phyloP scores from a whole-genome alignment of 1,140 invertebrate genomes.

The Bacillus rossius region DNA sequence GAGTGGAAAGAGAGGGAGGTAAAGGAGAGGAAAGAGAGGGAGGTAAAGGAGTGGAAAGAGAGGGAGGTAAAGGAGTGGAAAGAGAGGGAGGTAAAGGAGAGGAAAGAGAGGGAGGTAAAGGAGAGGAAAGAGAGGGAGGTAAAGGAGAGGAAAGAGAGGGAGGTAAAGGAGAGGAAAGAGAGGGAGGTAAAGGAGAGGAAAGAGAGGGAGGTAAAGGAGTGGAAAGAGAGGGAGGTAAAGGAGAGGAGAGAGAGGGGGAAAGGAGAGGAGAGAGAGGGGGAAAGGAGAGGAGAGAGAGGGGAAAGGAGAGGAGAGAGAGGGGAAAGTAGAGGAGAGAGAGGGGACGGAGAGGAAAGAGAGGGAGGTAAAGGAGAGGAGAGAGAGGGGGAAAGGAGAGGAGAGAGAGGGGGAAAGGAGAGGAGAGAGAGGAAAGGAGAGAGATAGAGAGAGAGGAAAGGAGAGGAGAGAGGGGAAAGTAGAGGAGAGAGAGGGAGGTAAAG shows the following conservation, averaged over 20 bases:
- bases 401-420: neutral
- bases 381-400: neutral
- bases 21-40: neutral
- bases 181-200: no score
- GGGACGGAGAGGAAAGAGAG: neutral
- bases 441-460: neutral
- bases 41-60: neutral
- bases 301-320: neutral
- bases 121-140: no score
- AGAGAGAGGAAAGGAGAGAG: neutral
- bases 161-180: no score
- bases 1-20: no score
- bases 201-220: no score
- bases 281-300: neutral
- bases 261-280: neutral
- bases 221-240: no score
- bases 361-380: neutral
- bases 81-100: no score
- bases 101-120: no score
- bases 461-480: neutral
- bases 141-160: no score
- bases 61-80: neutral
- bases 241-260: no score
- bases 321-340: no score
- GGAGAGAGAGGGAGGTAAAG: neutral